A percentile compares a stretch with the other conserved stretches of the same genome.
Evolutionary conservation across 2,888 invertebrate species (phyloP).

Genomic region (Myathropa florea): DNA sequence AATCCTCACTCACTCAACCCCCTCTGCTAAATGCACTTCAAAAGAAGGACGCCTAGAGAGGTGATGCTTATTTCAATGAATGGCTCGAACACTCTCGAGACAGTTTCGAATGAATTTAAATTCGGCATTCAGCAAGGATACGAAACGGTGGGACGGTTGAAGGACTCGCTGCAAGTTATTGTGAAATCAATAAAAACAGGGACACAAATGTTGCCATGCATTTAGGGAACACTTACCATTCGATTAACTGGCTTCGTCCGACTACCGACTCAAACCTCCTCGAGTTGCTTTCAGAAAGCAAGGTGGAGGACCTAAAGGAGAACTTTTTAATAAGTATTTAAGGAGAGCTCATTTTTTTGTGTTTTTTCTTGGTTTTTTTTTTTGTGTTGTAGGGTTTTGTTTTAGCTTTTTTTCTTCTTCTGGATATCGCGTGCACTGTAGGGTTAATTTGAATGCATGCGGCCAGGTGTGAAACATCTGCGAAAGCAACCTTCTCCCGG

Average conservation of each 20-base stretch:
- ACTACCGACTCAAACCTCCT: background rate
- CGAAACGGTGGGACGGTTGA: background rate
- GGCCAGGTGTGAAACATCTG: constrained; percentile 71
- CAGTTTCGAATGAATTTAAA: constrained; percentile 26
- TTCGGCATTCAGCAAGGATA: background rate
- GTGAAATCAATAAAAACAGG: constrained; percentile 50
- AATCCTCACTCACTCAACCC: background rate
- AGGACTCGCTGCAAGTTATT: constrained; percentile 30
- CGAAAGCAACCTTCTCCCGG: constrained; percentile 35
- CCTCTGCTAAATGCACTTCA: constrained; percentile 16
- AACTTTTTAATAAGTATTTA: constrained; percentile 67
- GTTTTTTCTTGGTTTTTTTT: background rate
- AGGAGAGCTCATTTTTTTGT: constrained; percentile 18
- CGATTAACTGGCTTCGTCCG: background rate
- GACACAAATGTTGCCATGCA: constrained; percentile 59
- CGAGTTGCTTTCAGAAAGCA: constrained; percentile 13
- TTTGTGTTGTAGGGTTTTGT: background rate
- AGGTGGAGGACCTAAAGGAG: background rate
- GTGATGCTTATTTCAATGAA: constrained; percentile 31
- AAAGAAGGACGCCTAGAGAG: constrained; percentile 19
- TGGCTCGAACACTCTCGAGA: constrained; percentile 43
- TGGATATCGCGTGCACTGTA: constrained; percentile 45
- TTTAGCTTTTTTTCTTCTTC: constrained; percentile 8
- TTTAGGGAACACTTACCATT: constrained; percentile 52
- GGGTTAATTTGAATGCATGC: constrained; percentile 69